Percentiles rank a stretch among this genome's conserved stretches.
Evolutionary conservation across 1,140 invertebrate genomes (phyloP).

Genomic region (Anadara kagoshimensis): DNA sequence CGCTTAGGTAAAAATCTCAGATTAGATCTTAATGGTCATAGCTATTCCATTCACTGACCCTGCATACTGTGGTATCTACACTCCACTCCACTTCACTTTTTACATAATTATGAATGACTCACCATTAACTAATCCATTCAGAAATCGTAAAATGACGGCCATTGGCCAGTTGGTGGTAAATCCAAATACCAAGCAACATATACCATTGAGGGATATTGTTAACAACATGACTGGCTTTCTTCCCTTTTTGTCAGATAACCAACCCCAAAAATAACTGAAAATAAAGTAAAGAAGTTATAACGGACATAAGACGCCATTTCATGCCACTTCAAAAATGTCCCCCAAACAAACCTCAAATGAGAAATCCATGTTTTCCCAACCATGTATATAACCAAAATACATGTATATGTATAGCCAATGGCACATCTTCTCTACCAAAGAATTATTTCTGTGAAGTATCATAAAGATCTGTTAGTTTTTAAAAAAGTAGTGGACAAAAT

Average conservation of each 20-base stretch:
- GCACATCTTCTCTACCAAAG: no score
- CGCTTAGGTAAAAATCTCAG: no score
- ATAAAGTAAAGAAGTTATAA: constrained; percentile 16
- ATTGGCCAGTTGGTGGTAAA: constrained; percentile 56
- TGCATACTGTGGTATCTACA: constrained; percentile 48
- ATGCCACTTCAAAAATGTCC: no score
- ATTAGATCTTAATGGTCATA: constrained; percentile 66
- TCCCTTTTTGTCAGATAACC: constrained; percentile 66
- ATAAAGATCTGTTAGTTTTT: no score
- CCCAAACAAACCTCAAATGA: no score
- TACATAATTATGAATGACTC: constrained; percentile 14
- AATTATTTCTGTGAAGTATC: no score
- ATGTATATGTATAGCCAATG: no score
- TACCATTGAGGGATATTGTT: constrained; percentile 55
- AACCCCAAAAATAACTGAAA: constrained; percentile 71
- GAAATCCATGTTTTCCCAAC: no score
- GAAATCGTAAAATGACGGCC: constrained; percentile 61
- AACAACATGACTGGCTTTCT: constrained; percentile 58
- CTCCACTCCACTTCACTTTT: no score
- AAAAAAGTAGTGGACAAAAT: no score
- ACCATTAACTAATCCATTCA: constrained; percentile 66
- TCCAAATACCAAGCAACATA: constrained; percentile 63
- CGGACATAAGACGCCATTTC: no score
- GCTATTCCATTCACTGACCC: constrained; percentile 64
- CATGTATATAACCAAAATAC: no score